Conservation (phyloP, 2,797 vertebrate species). For the Euthynnus affinis region DNA sequence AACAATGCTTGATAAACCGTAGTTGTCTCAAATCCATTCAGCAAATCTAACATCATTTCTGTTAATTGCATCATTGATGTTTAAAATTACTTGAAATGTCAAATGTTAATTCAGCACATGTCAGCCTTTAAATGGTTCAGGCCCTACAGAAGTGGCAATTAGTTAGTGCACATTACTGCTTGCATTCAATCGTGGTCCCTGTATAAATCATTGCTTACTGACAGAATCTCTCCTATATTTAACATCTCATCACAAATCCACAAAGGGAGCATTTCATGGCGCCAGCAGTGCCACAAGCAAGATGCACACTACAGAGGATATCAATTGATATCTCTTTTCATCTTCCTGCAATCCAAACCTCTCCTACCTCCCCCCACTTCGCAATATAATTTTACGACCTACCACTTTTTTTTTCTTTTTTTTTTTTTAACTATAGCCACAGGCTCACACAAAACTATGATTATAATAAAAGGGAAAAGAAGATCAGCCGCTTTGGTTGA, state of each 20-base stretch:
- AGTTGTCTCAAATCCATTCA: conserved; percentile 25
- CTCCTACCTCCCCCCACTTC: conserved; percentile 7
- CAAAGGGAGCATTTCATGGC: conserved; percentile 49
- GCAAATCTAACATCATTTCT: conserved; percentile 36
- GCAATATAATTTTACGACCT: conserved; percentile 31
- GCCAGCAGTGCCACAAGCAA: conserved; percentile 50
- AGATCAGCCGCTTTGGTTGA: conserved; percentile 51
- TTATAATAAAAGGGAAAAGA: conserved; percentile 49
- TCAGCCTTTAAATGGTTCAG: conserved; percentile 51
- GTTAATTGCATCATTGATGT: conserved; percentile 28
- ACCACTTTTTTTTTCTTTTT: background rate
- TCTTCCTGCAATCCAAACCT: conserved; percentile 50
- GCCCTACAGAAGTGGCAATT: conserved; percentile 50
- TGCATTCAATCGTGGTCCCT: conserved; percentile 31
- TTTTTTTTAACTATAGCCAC: background rate
- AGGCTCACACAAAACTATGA: conserved; percentile 38
- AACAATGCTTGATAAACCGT: conserved; percentile 4
- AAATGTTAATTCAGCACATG: conserved; percentile 49
- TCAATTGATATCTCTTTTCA: conserved; percentile 60
- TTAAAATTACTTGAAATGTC: conserved; percentile 42
- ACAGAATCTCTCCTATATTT: conserved; percentile 49
- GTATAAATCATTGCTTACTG: conserved; percentile 45
- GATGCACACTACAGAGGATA: conserved; percentile 40
- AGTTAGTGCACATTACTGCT: conserved; percentile 36
- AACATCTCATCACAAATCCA: conserved; percentile 64